phyloP scores from a whole-genome alignment of 1,140 invertebrate species.

The Drosophila lacertosa region DNA sequence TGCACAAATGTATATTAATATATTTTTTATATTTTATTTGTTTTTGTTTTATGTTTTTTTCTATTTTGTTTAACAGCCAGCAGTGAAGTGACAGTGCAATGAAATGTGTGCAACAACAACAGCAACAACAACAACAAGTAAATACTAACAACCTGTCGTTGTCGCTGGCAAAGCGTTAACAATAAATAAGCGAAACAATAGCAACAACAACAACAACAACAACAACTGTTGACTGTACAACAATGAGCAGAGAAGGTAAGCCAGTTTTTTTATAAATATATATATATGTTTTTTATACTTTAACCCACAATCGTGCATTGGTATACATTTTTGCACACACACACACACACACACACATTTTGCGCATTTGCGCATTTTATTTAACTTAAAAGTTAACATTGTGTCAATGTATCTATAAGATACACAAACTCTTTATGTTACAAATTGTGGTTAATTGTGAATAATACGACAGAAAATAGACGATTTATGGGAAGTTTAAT shows the following conservation, averaged over 20 bases:
- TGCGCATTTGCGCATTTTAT: slow-evolving; percentile 46
- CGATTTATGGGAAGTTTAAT: too few relatives aligned
- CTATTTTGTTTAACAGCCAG: slow-evolving; percentile 43
- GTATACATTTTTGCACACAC: slow-evolving; percentile 32
- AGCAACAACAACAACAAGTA: slow-evolving; percentile 7
- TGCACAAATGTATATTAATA: slow-evolving; percentile 24
- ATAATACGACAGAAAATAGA: too few relatives aligned
- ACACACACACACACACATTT: slow-evolving; percentile 16
- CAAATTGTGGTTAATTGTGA: too few relatives aligned
- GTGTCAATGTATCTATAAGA: slow-evolving; percentile 19
- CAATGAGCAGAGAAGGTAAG: slow-evolving; percentile 81
- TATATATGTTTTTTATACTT: too few relatives aligned
- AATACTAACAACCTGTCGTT: slow-evolving; percentile 75
- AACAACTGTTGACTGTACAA: slow-evolving; percentile 69
- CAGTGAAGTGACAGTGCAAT: slow-evolving; percentile 63
- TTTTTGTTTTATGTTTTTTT: slow-evolving; percentile 27
- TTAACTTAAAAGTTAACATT: slow-evolving; percentile 26
- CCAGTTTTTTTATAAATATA: too few relatives aligned
- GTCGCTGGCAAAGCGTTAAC: slow-evolving; percentile 76
- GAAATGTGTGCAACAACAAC: slow-evolving; percentile 64
- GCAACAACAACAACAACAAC: slow-evolving; percentile 41
- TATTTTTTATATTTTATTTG: slow-evolving; percentile 34
- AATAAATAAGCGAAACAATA: slow-evolving; percentile 80
- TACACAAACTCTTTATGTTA: not conserved
- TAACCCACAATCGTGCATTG: slow-evolving; percentile 57